Conservation (phyloP, 1,140 invertebrate genomes). For the Cydia strobilella region DNA sequence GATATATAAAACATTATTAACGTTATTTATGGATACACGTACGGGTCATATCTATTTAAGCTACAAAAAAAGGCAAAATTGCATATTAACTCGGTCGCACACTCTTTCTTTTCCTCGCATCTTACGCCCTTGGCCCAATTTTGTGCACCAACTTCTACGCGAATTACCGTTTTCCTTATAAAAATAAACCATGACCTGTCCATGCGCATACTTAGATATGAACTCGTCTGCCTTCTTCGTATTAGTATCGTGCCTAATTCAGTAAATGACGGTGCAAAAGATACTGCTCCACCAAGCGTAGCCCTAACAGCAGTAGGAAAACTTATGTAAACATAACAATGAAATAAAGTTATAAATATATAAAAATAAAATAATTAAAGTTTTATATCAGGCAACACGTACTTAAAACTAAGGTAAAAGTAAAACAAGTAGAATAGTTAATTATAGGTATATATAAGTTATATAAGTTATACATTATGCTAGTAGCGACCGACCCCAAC, state of each 20-base stretch:
- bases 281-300: background rate
- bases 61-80: no score
- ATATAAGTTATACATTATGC: no score
- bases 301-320: background rate
- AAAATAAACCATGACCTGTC: constrained; percentile 9
- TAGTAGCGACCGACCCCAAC: no score
- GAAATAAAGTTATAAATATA: no score
- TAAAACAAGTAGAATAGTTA: no score
- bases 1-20: no score
- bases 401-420: no score
- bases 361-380: no score
- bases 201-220: background rate
- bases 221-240: background rate
- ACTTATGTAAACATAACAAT: background rate
- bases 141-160: background rate
- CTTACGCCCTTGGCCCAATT: background rate
- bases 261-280: background rate
- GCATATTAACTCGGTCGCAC: background rate
- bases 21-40: no score
- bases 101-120: constrained; percentile 4
- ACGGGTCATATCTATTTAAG: no score
- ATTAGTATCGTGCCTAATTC: background rate
- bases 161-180: constrained; percentile 10
- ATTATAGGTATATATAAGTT: no score
- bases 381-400: no score